Evolutionary conservation across 2,113 vertebrate species (phyloP), one percentile per base, ranked within the genome.

Genomic region (Rhineura floridana): DNA sequence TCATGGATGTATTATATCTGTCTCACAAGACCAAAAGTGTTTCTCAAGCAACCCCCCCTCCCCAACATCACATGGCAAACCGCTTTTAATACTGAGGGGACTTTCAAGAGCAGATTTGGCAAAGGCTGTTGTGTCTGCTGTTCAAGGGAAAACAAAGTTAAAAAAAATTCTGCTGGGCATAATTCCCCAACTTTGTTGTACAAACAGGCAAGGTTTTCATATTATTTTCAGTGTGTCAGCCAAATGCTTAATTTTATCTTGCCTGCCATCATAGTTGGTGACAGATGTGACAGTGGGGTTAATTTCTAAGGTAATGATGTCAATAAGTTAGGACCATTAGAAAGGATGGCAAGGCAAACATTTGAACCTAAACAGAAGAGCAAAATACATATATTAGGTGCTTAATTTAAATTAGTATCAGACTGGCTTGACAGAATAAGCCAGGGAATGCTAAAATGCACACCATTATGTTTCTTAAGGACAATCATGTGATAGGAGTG

Each of bases 361-460:
- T n/a, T 55, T 81, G 23, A 33, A 36, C 28, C 10, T 21, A 44
- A 21, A 15, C 42, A 48, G 63, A 79, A 55, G n/a, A 89, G 10
- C 0, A 0, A 59, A 59, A 59, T 59, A 59, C 55, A 59, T 59
- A 59, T 17, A 21, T 59, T 19, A 59, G 55, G 13, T 59, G 63
- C 28, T 67, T 25, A 67, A 67, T 87, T 87, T 86, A 90, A 94
- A 50, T 44, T 67, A 69, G 50, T 85, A 42, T 79, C 44, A 48
- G 48, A 85, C 86, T 82, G 80, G 25, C 13, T 92, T 89, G 50
- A n/a, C 69, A 85, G 73, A 84, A 75, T 92, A 91, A 92, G 2
- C 28, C 19, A 88, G 70, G 0, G 0, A 84, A 90, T 90, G 65
- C 42, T 48, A 84, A 94, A 87, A 83, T 67, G 13, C 75, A 81